Evolutionary conservation across 2,113 vertebrate genomes (phyloP).

Genomic region (Ceyx margarethae): DNA sequence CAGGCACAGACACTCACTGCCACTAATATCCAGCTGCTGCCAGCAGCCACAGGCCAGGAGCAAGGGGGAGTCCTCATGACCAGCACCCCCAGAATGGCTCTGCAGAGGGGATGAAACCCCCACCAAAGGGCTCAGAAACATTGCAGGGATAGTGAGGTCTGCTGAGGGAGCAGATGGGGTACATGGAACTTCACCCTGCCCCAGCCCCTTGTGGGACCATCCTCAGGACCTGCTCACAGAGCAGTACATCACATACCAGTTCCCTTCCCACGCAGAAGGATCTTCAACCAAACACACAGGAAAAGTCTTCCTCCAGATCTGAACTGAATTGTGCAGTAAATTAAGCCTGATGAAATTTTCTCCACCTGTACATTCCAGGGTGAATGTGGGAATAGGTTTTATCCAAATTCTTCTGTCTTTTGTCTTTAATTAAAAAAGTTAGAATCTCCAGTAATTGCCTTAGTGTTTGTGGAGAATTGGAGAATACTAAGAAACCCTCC

Average conservation of each 20-base stretch:
- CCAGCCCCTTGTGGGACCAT: background rate
- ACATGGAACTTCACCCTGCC: background rate
- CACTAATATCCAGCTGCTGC: rapidly evolving
- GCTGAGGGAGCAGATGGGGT: background rate
- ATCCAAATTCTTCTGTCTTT: slow-evolving; percentile 20
- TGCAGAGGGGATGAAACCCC: background rate
- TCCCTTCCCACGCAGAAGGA: background rate
- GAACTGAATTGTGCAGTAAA: background rate
- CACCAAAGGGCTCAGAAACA: rapidly evolving
- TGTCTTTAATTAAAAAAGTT: slow-evolving; percentile 45
- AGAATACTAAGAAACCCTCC: background rate
- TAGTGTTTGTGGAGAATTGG: background rate
- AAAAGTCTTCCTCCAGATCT: background rate
- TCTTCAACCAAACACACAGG: background rate
- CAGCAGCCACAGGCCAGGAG: background rate
- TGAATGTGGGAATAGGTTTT: background rate
- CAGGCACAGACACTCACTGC: background rate
- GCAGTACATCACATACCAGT: rapidly evolving
- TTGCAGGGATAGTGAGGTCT: background rate
- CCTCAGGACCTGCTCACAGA: background rate
- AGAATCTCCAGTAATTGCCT: slow-evolving; percentile 33
- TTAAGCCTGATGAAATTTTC: background rate
- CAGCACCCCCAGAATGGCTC: background rate
- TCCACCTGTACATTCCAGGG: background rate
- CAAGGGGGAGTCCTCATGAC: rapidly evolving